Evolutionary conservation across 2,113 vertebrate species (phyloP).

Genomic region (Fulica atra): DNA sequence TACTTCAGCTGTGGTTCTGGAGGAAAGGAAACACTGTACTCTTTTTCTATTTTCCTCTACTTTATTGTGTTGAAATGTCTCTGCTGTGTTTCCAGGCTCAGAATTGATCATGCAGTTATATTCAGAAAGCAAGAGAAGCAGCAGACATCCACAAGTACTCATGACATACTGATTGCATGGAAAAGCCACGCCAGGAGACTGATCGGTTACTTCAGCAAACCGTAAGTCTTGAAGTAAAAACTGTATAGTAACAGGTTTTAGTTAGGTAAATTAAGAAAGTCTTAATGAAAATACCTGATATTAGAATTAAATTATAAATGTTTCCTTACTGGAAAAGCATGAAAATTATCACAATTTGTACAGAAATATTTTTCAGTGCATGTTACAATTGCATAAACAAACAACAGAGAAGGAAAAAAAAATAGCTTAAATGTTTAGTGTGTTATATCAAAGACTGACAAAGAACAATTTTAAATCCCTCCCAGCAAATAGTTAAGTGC

Average conservation of each 20-base stretch:
- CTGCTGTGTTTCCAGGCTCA: not conserved
- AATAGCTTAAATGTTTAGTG: not conserved
- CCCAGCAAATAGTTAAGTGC: not conserved
- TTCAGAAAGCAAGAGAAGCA: not conserved
- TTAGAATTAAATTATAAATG: not conserved
- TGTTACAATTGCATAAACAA: not conserved
- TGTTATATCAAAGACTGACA: not conserved
- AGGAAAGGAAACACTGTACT: not conserved
- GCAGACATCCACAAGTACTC: not conserved
- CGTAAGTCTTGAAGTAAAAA: not conserved
- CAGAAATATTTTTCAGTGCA: not conserved
- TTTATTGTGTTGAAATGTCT: not conserved
- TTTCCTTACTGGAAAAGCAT: not conserved
- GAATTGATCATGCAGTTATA: fast-evolving
- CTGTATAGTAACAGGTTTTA: not conserved
- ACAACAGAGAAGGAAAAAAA: not conserved
- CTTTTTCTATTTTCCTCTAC: not conserved
- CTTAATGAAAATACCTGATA: not conserved
- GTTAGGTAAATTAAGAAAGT: not conserved
- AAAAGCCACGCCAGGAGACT: not conserved
- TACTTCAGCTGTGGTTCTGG: not conserved
- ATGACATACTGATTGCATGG: not conserved
- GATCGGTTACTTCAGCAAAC: not conserved
- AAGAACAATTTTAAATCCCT: not conserved
- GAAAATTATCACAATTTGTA: not conserved